Evolutionary conservation across 2,113 vertebrate genomes (phyloP).

Genomic region (Passerina amoena): DNA sequence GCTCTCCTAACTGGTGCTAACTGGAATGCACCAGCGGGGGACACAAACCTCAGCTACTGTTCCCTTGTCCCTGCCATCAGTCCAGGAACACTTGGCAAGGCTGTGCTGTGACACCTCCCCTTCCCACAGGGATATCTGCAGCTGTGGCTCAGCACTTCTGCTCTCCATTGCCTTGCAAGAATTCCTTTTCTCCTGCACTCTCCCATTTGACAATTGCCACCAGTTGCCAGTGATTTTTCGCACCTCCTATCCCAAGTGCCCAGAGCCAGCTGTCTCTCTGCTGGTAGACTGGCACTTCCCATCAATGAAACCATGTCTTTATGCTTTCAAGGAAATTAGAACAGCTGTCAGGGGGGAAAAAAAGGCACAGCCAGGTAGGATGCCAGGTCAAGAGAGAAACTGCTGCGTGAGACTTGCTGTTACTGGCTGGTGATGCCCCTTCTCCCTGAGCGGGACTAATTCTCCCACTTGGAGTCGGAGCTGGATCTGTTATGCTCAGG

Average conservation of each 20-base stretch:
- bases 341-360: not conserved
- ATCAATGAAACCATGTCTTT: not conserved
- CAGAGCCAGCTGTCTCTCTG: not conserved
- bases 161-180: not conserved
- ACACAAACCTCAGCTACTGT: not conserved
- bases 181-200: not conserved
- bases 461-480: not conserved
- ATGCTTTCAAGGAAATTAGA: not conserved
- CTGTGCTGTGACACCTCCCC: rapidly evolving
- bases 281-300: not conserved
- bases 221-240: not conserved
- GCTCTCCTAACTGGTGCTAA: not conserved
- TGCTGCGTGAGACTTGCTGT: not conserved
- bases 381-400: not conserved
- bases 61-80: not conserved
- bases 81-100: not conserved
- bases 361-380: not conserved
- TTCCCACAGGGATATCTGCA: rapidly evolving
- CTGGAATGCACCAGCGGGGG: not conserved
- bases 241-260: not conserved
- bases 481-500: not conserved
- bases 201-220: not conserved
- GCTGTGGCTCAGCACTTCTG: not conserved
- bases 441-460: not conserved
- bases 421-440: not conserved